Evolutionary conservation across 2,888 invertebrate genomes (phyloP).

Genomic region (Frankliniella fusca): DNA sequence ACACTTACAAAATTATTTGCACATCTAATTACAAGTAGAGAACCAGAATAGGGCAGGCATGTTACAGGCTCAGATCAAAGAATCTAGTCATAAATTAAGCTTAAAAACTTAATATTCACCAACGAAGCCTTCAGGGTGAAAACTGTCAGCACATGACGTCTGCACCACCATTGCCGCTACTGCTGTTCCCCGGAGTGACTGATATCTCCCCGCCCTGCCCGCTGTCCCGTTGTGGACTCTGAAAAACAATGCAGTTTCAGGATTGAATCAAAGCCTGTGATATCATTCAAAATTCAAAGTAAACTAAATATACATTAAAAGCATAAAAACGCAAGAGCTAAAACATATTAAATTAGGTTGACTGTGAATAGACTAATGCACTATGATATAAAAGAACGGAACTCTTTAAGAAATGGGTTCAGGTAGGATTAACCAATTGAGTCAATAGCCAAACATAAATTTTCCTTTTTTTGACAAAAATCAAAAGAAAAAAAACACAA

Average conservation of each 20-base stretch:
- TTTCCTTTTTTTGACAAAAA: not conserved
- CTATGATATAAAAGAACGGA: no score
- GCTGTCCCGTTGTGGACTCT: slow-evolving; percentile 57
- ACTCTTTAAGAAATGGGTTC: no score
- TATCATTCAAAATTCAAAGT: not conserved
- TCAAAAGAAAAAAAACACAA: not conserved
- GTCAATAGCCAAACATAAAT: no score
- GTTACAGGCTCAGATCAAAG: not conserved
- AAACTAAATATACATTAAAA: not conserved
- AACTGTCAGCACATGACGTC: not conserved
- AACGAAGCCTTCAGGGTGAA: not conserved
- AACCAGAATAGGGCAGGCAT: not conserved
- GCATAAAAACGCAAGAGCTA: not conserved
- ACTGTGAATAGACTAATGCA: no score
- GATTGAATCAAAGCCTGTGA: slow-evolving; percentile 12
- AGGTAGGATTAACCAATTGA: no score
- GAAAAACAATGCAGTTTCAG: slow-evolving; percentile 40
- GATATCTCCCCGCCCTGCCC: slow-evolving; percentile 56
- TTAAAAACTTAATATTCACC: not conserved
- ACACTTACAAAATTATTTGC: not conserved
- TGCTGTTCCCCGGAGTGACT: slow-evolving; percentile 54
- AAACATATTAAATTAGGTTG: no score
- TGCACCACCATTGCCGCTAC: slow-evolving; percentile 40
- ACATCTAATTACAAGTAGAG: not conserved
- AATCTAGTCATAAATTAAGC: not conserved